phyloP scores from a whole-genome alignment of 1,140 invertebrate genomes.

The Mercenaria mercenaria region DNA sequence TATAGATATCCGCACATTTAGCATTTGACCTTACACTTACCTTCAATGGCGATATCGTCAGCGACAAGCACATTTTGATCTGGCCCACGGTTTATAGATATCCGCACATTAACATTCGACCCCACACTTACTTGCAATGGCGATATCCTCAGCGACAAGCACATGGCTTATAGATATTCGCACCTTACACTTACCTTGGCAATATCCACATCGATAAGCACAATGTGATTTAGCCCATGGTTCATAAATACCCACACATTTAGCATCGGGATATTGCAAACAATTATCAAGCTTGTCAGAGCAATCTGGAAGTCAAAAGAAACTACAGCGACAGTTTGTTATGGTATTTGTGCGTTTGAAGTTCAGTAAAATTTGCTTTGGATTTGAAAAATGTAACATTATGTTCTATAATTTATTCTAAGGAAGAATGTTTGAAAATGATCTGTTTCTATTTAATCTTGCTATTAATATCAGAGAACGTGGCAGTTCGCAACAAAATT shows the following conservation, averaged over 20 bases:
- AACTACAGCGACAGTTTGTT: background rate
- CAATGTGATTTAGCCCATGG: conserved; percentile 32
- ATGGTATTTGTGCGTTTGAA: too few relatives aligned
- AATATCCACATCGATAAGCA: conserved; percentile 29
- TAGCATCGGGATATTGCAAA: background rate
- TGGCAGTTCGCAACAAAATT: too few relatives aligned
- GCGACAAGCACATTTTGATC: background rate
- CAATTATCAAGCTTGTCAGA: background rate
- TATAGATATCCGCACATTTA: background rate
- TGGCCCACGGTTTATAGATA: background rate
- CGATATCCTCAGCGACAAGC: background rate
- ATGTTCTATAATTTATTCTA: too few relatives aligned
- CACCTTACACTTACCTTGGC: background rate
- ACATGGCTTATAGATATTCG: background rate
- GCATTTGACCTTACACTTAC: background rate
- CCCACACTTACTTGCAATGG: too few relatives aligned
- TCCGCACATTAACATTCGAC: background rate
- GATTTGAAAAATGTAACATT: too few relatives aligned
- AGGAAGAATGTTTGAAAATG: too few relatives aligned
- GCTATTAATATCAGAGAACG: too few relatives aligned
- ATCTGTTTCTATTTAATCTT: too few relatives aligned
- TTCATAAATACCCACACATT: conserved; percentile 40
- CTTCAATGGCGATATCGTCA: conserved; percentile 12
- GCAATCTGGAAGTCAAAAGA: conserved; percentile 14
- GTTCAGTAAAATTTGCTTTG: too few relatives aligned